Percentiles rank a stretch among this genome's conserved stretches.
phyloP scores from a whole-genome alignment of 1,140 invertebrate species.

The Latrodectus geometricus region DNA sequence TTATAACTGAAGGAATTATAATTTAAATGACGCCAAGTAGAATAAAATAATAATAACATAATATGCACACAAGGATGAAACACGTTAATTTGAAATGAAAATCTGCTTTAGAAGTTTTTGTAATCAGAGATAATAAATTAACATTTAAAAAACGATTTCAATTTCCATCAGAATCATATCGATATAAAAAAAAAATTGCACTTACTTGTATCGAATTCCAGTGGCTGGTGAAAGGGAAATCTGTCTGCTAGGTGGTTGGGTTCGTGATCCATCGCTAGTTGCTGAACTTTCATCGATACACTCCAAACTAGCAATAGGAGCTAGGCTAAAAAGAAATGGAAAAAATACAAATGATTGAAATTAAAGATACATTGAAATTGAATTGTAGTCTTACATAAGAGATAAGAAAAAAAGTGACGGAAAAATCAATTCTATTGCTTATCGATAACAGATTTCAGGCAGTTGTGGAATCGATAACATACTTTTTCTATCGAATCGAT shows the following conservation, averaged over 20 bases:
- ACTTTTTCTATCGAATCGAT: not conserved
- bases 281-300: constrained; percentile 59
- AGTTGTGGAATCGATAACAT: not conserved
- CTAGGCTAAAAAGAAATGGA: constrained; percentile 33
- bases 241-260: constrained; percentile 51
- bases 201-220: constrained; percentile 57
- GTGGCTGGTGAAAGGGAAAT: constrained; percentile 52
- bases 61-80: too few relatives aligned
- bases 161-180: too few relatives aligned
- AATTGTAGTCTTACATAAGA: not conserved
- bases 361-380: not conserved
- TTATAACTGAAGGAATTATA: too few relatives aligned
- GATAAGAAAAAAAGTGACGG: not conserved
- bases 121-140: too few relatives aligned
- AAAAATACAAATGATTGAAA: not conserved
- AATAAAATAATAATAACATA: too few relatives aligned
- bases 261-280: constrained; percentile 52
- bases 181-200: not conserved
- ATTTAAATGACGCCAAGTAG: too few relatives aligned
- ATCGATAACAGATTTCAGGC: not conserved
- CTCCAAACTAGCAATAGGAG: constrained; percentile 56
- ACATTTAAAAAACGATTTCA: too few relatives aligned
- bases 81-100: too few relatives aligned
- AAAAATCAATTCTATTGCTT: not conserved
- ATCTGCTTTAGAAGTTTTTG: too few relatives aligned